These are phyloP conservation scores for Drosophila tristis DNA, from an alignment of 1,140 invertebrate genomes.

Conservation along the genomic window DNA sequence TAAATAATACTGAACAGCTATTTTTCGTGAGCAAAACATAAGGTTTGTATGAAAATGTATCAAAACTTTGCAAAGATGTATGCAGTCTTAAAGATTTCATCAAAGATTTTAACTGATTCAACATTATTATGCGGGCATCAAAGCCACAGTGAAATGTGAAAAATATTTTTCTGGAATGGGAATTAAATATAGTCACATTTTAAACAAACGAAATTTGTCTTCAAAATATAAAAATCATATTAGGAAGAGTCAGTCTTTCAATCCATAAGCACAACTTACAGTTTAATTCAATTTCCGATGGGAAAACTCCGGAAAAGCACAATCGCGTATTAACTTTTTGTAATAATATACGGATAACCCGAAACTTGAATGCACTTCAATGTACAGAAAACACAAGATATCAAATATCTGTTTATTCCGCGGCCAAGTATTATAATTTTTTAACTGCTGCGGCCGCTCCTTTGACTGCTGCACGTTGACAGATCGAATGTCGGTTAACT, in stretches of 20 bases:
- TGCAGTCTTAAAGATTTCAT: no score
- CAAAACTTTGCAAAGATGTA: no score
- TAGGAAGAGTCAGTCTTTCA: no score
- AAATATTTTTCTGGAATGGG: no score
- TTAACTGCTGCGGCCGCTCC: slow-evolving; percentile 12
- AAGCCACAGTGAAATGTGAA: no score
- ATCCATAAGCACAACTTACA: slow-evolving; percentile 26
- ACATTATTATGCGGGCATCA: no score
- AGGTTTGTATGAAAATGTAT: no score
- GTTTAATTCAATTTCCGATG: slow-evolving; percentile 12
- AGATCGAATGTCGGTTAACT: slow-evolving; percentile 83
- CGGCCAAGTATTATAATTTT: slow-evolving; percentile 3
- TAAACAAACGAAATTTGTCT: slow-evolving; percentile 1
- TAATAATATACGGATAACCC: background rate
- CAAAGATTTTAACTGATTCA: no score
- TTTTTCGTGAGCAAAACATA: no score
- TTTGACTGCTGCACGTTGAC: slow-evolving; percentile 64
- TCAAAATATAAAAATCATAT: background rate
- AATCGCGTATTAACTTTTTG: slow-evolving; percentile 5
- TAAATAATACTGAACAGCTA: no score
- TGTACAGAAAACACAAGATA: slow-evolving; percentile 11
- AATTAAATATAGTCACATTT: background rate
- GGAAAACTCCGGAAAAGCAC: slow-evolving; percentile 17
- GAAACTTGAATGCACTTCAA: slow-evolving; percentile 4
- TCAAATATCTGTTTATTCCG: background rate